phyloP scores from a whole-genome alignment of 2,113 vertebrate species.

The Phrynocephalus versicolor region DNA sequence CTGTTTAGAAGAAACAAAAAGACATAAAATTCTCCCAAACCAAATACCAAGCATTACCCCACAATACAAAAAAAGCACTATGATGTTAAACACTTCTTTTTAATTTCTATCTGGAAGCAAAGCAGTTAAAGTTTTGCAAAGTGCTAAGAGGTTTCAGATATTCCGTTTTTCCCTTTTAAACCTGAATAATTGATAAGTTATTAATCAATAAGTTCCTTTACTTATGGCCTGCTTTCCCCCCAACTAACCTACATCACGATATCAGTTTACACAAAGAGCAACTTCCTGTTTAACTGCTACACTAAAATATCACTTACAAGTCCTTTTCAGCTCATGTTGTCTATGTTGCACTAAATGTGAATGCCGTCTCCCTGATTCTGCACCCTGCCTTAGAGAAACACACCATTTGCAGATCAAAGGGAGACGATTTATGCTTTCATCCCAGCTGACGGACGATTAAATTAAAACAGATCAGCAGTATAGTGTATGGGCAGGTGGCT shows the following conservation, averaged over 20 bases:
- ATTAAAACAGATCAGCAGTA: constrained; percentile 87
- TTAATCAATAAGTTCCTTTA: constrained; percentile 40
- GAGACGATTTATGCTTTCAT: constrained; percentile 82
- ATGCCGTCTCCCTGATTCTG: constrained; percentile 64
- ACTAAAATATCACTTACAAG: constrained; percentile 56
- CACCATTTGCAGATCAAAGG: constrained; percentile 80
- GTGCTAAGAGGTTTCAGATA: constrained; percentile 38
- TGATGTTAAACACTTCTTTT: neutral
- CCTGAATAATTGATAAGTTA: constrained; percentile 47
- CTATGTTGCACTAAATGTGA: constrained; percentile 51
- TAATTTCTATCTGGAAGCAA: constrained; percentile 6
- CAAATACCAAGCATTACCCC: no score
- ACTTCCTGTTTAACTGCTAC: constrained; percentile 29
- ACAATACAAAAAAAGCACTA: neutral
- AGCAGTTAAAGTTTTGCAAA: constrained; percentile 19
- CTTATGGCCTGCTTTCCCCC: neutral
- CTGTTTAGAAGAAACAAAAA: neutral
- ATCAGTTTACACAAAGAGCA: constrained; percentile 31
- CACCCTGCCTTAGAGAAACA: constrained; percentile 66
- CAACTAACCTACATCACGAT: neutral
- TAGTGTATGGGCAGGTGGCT: constrained; percentile 79
- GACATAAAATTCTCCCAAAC: no score
- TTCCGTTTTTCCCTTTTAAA: constrained; percentile 28
- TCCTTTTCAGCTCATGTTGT: constrained; percentile 45
- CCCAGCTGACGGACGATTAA: constrained; percentile 82